phyloP scores from a whole-genome alignment of 2,797 vertebrate genomes.

The Eospalax fontanierii region DNA sequence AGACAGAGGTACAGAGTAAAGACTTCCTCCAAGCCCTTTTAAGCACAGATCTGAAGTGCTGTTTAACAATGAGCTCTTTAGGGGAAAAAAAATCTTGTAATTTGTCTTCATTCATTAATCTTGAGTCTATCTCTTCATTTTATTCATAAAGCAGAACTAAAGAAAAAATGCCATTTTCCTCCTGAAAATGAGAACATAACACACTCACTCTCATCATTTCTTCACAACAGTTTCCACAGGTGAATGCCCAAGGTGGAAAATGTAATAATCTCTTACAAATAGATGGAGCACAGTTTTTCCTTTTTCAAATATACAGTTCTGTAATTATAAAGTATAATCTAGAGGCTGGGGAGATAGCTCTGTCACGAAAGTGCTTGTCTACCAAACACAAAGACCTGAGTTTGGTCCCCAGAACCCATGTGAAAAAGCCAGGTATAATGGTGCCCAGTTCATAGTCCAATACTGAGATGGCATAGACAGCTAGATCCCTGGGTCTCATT shows the following conservation, averaged over 20 bases:
- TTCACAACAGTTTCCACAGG: neutral
- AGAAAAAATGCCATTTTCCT: constrained; percentile 18
- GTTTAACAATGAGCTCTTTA: neutral
- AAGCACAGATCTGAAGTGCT: neutral
- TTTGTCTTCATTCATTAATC: neutral
- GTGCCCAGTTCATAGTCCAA: neutral
- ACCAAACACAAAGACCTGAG: neutral
- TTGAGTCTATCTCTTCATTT: neutral
- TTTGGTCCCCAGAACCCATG: neutral
- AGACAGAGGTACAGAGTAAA: neutral
- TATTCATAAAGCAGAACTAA: neutral
- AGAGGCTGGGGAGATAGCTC: neutral
- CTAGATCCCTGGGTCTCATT: neutral
- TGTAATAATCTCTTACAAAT: constrained; percentile 17
- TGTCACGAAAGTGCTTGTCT: neutral
- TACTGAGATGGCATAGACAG: too few species aligned
- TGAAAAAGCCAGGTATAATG: neutral
- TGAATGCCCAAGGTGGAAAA: neutral
- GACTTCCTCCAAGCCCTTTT: neutral
- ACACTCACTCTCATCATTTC: neutral
- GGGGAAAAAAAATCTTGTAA: neutral
- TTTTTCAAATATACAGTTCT: neutral
- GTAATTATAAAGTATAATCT: neutral
- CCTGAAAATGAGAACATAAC: neutral
- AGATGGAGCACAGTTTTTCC: neutral